These are phyloP conservation scores for Synchiropus splendidus DNA, from an alignment of 2,113 vertebrate genomes.

Conservation along the genomic window DNA sequence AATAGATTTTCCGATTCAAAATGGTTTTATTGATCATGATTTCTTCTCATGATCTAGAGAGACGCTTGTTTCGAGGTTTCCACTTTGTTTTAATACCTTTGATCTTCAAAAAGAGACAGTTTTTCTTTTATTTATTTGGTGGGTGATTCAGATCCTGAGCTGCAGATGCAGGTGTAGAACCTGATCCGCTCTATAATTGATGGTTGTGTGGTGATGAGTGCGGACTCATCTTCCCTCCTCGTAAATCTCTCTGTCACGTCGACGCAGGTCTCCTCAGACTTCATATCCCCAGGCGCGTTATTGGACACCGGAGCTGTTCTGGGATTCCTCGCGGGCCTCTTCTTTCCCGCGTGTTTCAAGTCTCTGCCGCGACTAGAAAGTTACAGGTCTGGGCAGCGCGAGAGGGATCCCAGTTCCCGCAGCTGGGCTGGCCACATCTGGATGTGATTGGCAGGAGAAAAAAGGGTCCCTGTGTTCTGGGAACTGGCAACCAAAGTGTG, in stretches of 20 bases:
- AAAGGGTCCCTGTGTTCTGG: slow-evolving; percentile 50
- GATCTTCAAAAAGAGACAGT: no score
- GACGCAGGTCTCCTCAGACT: slow-evolving; percentile 41
- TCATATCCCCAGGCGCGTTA: slow-evolving; percentile 43
- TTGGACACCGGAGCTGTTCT: slow-evolving; percentile 39
- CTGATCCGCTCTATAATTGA: slow-evolving; percentile 29
- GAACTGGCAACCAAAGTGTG: slow-evolving; percentile 47
- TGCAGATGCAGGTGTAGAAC: no score
- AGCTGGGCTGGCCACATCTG: slow-evolving; percentile 62
- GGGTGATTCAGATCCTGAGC: no score
- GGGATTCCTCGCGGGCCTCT: slow-evolving; percentile 35
- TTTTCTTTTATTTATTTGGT: no score
- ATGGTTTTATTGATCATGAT: no score
- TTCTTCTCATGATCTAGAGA: no score
- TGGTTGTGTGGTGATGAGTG: slow-evolving; percentile 22
- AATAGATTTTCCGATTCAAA: no score
- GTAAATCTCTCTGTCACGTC: slow-evolving; percentile 43
- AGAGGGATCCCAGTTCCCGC: slow-evolving; percentile 35
- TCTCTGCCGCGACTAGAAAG: background rate
- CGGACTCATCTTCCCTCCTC: slow-evolving; percentile 21
- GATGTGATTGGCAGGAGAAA: slow-evolving; percentile 60
- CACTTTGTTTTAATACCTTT: no score
- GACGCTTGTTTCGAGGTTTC: no score
- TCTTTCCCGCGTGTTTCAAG: slow-evolving; percentile 1
- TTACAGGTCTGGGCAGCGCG: background rate